Evolutionary conservation across 1,140 invertebrate genomes (phyloP).

Genomic region (Pararge aegeria): DNA sequence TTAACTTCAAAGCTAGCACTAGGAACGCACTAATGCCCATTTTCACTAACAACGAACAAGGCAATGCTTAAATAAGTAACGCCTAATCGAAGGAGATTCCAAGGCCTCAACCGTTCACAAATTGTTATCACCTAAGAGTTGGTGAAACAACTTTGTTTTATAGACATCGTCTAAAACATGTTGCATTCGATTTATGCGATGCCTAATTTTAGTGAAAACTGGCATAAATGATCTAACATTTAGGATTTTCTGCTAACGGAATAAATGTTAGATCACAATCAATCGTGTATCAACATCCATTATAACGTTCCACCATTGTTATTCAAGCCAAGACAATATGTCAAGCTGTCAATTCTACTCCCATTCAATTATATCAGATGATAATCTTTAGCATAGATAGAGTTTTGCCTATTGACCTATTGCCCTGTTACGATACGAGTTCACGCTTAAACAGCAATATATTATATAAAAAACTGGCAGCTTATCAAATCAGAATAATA

Average conservation of each 20-base stretch:
- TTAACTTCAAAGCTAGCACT: no score
- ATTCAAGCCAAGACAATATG: neutral
- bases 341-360: neutral
- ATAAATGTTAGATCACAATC: neutral
- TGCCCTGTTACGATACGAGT: neutral
- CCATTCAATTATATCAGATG: neutral
- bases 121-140: no score
- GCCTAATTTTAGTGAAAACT: no score
- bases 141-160: no score
- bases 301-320: neutral
- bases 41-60: no score
- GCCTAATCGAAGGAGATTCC: no score
- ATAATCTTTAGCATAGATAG: neutral
- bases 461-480: neutral
- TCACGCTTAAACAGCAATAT: neutral
- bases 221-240: neutral
- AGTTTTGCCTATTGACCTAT: neutral
- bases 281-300: neutral
- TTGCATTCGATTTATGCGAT: no score
- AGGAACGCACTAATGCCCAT: no score
- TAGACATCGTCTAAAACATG: no score
- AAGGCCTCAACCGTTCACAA: no score
- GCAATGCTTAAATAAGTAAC: no score
- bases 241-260: neutral
- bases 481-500: neutral